Evolutionary conservation across 2,888 invertebrate species (phyloP).

Genomic region (Microctonus aethiopoides): DNA sequence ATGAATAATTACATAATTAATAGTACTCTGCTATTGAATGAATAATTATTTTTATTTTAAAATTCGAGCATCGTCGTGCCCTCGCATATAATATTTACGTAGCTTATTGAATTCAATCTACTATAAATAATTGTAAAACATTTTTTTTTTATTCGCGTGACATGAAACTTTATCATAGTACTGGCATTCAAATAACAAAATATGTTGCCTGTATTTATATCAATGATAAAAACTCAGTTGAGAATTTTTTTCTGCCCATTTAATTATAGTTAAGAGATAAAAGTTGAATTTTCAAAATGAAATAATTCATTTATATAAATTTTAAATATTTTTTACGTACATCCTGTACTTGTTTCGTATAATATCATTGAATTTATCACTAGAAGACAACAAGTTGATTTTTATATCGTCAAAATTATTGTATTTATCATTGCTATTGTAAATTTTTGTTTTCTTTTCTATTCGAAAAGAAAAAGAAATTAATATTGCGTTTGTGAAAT

Average conservation of each 20-base stretch:
- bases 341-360: conserved; percentile 20
- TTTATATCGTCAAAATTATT: neutral
- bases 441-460: neutral
- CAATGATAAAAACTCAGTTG: neutral
- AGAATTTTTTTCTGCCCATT: neutral
- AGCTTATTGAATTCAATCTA: conserved; percentile 30
- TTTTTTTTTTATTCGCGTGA: conserved; percentile 16
- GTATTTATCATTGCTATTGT: neutral
- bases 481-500: neutral
- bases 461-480: neutral
- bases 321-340: neutral
- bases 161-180: conserved; percentile 5
- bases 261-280: neutral
- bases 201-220: neutral
- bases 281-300: neutral
- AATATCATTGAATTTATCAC: conserved; percentile 27
- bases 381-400: neutral
- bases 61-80: conserved; percentile 24
- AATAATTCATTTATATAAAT: neutral
- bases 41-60: conserved; percentile 11
- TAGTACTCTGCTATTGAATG: conserved; percentile 27
- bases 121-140: conserved; percentile 27
- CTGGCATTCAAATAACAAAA: conserved; percentile 31
- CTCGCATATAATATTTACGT: conserved; percentile 25
- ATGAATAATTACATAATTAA: conserved; percentile 23